Evolutionary conservation across 2,113 vertebrate genomes (phyloP), one percentile per base, ranked within the genome.

Genomic region (Pogona vitticeps): DNA sequence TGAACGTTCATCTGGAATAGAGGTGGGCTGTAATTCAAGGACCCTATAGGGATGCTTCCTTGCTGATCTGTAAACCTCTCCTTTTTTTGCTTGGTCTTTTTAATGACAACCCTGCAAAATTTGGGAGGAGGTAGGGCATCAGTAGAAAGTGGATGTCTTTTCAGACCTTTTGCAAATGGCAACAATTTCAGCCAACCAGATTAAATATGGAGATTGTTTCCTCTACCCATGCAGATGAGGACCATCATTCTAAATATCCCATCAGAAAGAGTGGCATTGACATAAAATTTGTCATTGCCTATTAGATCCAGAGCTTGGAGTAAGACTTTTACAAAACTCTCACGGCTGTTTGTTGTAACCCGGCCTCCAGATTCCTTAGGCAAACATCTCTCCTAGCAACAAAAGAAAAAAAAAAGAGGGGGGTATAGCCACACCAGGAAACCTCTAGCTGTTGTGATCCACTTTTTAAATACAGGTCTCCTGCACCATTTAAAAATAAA

Each of bases 31-130:
- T 63, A 80, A 79, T 76, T 59, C 85, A 56, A 36, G 86, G 72
- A 28, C 58, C 56, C 4, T 58, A 76, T 14, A 83, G 85, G 90
- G 89, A 75, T 90, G 79, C 52, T 88, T 89, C 85, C 84, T 92
- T 80, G 76, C 17, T 89, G 75, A 78, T 84, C 61, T 77, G 79
- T 87, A 9, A 91, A 88, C 75, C 82, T 63, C 68, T 76, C 70
- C 68, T 65, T 58, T 73, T 78, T 52, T 36, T 20, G 71, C 70
- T 31, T 52, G 79, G 59, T 26, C 1, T 10, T 87, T 77, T 10
- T 59, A 59, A 61, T 61, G 52, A 36, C 33, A 26, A 80, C 13
- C 21, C 59, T 83, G 33, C 70, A 73, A 72, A 70, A 20, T 2
- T 23, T 80, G 89, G 21, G 71, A 71, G 46, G 21, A 15, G 58